Percentiles rank a stretch among this genome's conserved stretches.
Evolutionary conservation across 2,888 invertebrate genomes (phyloP).

Genomic region (Aethes cnicana): DNA sequence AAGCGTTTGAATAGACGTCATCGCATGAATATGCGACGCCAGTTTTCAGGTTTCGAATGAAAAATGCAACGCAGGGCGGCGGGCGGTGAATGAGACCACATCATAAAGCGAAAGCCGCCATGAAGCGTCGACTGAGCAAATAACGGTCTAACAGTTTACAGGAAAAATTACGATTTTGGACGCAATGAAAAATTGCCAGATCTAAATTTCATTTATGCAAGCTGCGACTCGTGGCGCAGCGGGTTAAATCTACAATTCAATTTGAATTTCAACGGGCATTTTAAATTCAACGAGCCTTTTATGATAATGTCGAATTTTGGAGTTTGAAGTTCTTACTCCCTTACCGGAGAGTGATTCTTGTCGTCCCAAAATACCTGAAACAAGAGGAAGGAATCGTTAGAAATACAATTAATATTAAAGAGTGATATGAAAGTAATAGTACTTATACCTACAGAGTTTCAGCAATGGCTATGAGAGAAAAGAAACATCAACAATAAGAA

Average conservation of each 20-base stretch:
- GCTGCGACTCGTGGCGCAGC: constrained; percentile 17
- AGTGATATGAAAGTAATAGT: no score
- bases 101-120: constrained; percentile 53
- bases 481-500: not conserved
- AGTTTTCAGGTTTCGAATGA: constrained; percentile 61
- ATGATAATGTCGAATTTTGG: constrained; percentile 52
- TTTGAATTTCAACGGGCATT: constrained; percentile 59
- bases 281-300: constrained; percentile 62
- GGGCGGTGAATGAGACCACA: constrained; percentile 61
- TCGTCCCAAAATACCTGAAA: constrained; percentile 78
- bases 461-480: no score
- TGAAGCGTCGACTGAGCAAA: constrained; percentile 62
- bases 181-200: constrained; percentile 17
- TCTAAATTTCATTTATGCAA: constrained; percentile 26
- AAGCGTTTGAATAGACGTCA: constrained; percentile 18
- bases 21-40: constrained; percentile 49
- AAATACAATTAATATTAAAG: constrained; percentile 12
- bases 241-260: constrained; percentile 35
- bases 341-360: constrained; percentile 55
- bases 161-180: constrained; percentile 43
- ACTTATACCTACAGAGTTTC: no score
- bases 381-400: constrained; percentile 44
- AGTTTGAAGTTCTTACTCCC: constrained; percentile 46
- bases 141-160: constrained; percentile 45
- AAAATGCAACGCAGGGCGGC: constrained; percentile 63